These are phyloP conservation scores for Conchocele bisecta DNA, from an alignment of 2,888 invertebrate genomes.

Conservation along the genomic window DNA sequence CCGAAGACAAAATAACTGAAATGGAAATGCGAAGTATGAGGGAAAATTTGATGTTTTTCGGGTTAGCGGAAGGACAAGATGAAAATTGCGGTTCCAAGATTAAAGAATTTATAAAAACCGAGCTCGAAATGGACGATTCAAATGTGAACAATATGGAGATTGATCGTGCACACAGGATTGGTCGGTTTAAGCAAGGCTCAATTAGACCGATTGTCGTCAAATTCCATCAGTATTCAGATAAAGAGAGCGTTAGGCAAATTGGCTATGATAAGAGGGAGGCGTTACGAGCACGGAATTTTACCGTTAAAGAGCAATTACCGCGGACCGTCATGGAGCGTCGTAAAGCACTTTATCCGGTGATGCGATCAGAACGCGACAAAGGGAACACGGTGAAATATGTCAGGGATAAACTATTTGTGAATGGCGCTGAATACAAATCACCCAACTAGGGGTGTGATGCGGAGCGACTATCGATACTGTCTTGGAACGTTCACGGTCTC, in stretches of 20 bases:
- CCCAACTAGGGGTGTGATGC: no score
- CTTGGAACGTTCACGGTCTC: no score
- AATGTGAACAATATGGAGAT: neutral
- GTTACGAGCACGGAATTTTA: neutral
- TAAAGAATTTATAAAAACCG: neutral
- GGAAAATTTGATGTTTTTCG: neutral
- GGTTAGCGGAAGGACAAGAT: neutral
- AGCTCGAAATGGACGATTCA: neutral
- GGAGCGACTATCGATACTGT: no score
- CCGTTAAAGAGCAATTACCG: neutral
- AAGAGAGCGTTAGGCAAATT: neutral
- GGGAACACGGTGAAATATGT: neutral
- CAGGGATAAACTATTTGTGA: neutral
- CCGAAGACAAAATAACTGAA: no score
- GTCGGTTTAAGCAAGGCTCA: neutral
- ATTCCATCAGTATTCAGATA: neutral
- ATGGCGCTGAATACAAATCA: neutral
- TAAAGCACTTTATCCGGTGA: neutral
- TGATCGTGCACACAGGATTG: constrained; percentile 1
- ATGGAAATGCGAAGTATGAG: neutral
- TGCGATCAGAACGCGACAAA: neutral
- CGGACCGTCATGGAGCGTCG: neutral
- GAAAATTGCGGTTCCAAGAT: neutral
- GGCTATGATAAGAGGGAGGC: neutral
- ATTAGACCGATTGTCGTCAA: neutral